Evolutionary conservation across 2,797 vertebrate genomes (phyloP), one percentile per base, ranked within the genome.

Genomic region (Champsocephalus gunnari): DNA sequence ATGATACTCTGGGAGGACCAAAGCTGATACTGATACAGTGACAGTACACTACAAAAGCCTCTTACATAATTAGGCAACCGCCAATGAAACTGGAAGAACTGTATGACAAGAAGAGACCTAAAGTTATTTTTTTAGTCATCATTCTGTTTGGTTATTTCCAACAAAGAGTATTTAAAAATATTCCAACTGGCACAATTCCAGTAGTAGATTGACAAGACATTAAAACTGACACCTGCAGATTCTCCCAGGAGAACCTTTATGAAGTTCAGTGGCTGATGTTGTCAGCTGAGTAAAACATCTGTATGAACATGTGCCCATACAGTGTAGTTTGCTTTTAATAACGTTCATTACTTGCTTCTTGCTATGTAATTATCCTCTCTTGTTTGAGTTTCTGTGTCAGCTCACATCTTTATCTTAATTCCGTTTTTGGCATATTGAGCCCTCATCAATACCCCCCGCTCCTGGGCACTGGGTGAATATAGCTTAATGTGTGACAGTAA

Each of bases 401-500:
- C 67, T 72, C 76, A 86, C 61, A 68, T 83, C 85, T 88, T 82
- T 53, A 81, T 85, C 85, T 84, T 86, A 73, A 91, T 87, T 84
- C 79, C 66, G 75, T 81, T 51, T 62, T 56, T 74, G 81, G 80
- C 80, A 76, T 32, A 50, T 71, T 71, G 44, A 66, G 80, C 58
- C 61, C 71, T 80, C 77, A 77, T 83, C 66, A 80, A 81, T 80
- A 79, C 70, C 71, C 73, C 19, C 3, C 11, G 53, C 84, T 75
- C 75, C 69, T 44, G 76, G 77, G 73, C 21, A 44, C 68, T 57
- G 16, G 11, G 48, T 89, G 86, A 83, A 88, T 79, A 57, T 51
- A 79, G 85, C 79, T 68, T 86, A 87, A 92, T 92, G 77, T 87
- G 80, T 80, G 84, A 88, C 78, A 89, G 86, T 67, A 49, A 77